phyloP scores from a whole-genome alignment of 2,113 vertebrate species.

The Pangasianodon gigas region DNA sequence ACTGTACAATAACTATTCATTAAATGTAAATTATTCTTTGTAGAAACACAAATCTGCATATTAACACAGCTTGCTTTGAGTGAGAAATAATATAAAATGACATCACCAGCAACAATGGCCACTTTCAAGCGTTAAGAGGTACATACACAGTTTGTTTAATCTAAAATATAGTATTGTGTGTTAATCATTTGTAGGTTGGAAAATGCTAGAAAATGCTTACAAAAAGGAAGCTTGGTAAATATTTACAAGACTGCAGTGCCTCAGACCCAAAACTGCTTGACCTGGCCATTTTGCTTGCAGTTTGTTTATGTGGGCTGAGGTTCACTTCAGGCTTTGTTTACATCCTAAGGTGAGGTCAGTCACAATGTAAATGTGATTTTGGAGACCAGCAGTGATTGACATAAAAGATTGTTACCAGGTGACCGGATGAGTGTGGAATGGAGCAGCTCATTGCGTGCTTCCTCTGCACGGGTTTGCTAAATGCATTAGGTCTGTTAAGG shows the following conservation, averaged over 20 bases:
- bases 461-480: conserved; percentile 57
- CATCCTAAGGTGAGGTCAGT: conserved; percentile 54
- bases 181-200: background rate
- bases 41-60: background rate
- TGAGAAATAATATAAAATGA: background rate
- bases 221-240: conserved; percentile 66
- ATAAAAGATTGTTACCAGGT: conserved; percentile 61
- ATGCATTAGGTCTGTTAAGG: conserved; percentile 64
- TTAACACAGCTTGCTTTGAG: background rate
- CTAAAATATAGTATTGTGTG: conserved; percentile 13
- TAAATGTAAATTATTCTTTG: background rate
- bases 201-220: conserved; percentile 42
- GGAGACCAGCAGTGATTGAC: conserved; percentile 48
- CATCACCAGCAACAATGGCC: background rate
- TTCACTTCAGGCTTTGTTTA: conserved; percentile 51
- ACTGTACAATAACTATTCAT: background rate
- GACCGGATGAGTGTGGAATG: conserved; percentile 39
- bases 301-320: conserved; percentile 55
- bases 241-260: conserved; percentile 65
- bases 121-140: background rate
- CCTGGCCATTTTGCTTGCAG: conserved; percentile 58
- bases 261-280: conserved; percentile 34
- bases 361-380: conserved; percentile 51
- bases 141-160: background rate
- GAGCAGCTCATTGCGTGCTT: conserved; percentile 36